These are phyloP conservation scores for Ciconia maguari DNA, from an alignment of 2,113 vertebrate genomes.

Conservation along the genomic window DNA sequence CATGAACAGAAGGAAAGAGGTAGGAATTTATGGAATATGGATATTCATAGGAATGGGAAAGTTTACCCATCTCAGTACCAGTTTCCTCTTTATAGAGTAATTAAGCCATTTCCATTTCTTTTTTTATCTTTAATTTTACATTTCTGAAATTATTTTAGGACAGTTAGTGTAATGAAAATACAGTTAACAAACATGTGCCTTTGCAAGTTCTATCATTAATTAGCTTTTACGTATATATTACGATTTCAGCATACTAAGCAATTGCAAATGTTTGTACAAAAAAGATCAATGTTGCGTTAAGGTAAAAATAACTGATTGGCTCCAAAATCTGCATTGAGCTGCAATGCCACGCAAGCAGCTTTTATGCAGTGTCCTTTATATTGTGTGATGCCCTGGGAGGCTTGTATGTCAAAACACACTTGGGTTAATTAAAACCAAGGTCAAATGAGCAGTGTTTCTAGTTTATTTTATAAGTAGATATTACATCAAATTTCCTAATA, in stretches of 20 bases:
- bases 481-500: neutral
- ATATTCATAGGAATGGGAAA: neutral
- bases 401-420: neutral
- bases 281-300: neutral
- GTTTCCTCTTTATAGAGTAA: neutral
- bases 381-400: neutral
- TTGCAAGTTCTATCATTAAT: neutral
- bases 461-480: neutral
- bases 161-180: neutral
- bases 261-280: neutral
- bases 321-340: neutral
- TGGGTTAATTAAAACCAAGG: conserved; percentile 19
- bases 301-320: neutral
- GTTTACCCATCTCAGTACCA: neutral
- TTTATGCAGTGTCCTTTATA: neutral
- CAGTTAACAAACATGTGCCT: neutral
- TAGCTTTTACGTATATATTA: neutral
- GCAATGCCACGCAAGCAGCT: neutral
- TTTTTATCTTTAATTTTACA: neutral
- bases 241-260: neutral
- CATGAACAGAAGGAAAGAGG: neutral
- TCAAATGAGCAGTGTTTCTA: neutral
- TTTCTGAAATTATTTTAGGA: neutral
- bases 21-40: neutral
- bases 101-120: neutral